Evolutionary conservation across 2,797 vertebrate species (phyloP), one percentile per base, ranked within the genome.

Genomic region (Fundulus diaphanus): DNA sequence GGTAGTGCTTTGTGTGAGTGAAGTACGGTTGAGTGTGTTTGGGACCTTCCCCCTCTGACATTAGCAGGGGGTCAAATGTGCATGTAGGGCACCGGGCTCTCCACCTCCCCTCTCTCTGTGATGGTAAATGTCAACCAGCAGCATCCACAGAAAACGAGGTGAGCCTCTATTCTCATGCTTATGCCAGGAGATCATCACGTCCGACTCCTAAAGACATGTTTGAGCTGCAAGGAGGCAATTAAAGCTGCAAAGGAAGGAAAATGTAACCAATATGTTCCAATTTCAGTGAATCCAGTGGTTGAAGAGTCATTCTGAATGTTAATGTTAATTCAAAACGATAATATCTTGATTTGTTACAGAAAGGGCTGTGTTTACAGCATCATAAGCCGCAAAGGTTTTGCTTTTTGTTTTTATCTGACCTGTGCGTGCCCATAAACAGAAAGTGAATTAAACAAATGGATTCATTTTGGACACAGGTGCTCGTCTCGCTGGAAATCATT

Each of bases 81-180:
- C 94, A 94, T 95, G 94, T 96, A 91, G 91, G 93, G 90, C 94
- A 94, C 92, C 88, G 94, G 93, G 92, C 93, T 92, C 90, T 92
- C 86, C 89, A 93, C 91, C 93, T 94, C 94, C 95, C 88, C 90
- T 93, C 90, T 92, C 94, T 95, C 90, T 90, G 88, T 93, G 94
- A 93, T 94, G 91, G 93, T 94, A 95, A 95, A 95, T 96, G 95
- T 95, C 95, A 95, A 90, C 90, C 85, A 88, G 88, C 89, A 88
- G 84, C 82, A 87, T 90, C 88, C 88, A 88, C 59, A 90, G 81
- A 89, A 91, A 91, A 89, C 86, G 80, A 90, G 80, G 81, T 81
- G 83, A 89, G 88, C 89, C 82, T 91, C 90, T 78, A 91, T 92
- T 94, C 91, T 89, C 73, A 90, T 86, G 91, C 90, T 87, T 86